Evolutionary conservation across 2,113 vertebrate genomes (phyloP).

Genomic region (Rhinolophus sinicus): DNA sequence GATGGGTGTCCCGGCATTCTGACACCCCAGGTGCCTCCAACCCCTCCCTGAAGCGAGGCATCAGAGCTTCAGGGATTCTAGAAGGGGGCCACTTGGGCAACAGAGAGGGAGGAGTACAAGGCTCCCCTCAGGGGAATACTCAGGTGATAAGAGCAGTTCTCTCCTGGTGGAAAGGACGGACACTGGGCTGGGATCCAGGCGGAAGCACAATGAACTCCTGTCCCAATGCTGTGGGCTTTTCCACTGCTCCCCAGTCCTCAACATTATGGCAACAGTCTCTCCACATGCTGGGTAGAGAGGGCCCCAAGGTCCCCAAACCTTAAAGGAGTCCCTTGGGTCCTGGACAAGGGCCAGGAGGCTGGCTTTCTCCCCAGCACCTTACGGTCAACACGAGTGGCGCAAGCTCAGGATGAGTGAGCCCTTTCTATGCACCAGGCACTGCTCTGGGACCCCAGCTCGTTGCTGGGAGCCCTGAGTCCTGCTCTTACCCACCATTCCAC

Average conservation of each 20-base stretch:
- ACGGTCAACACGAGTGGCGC: not conserved
- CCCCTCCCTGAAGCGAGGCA: not conserved
- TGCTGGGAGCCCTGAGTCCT: not conserved
- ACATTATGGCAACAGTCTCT: fast-evolving
- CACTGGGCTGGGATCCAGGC: not conserved
- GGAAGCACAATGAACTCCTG: not conserved
- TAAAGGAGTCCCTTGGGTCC: not conserved
- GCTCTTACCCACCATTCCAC: not conserved
- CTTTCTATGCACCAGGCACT: not conserved
- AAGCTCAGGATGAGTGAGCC: not conserved
- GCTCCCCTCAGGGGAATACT: not conserved
- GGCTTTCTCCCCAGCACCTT: not conserved
- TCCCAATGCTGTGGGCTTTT: not conserved
- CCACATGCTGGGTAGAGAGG: not conserved
- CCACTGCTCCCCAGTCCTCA: too few relatives aligned
- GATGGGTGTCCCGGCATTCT: not conserved
- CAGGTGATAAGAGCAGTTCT: too few relatives aligned
- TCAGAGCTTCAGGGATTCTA: not conserved
- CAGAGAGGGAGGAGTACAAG: fast-evolving
- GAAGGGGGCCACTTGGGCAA: not conserved
- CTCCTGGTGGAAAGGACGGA: not conserved
- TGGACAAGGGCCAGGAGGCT: not conserved
- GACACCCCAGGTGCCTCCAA: not conserved
- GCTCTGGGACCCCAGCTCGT: too few relatives aligned
- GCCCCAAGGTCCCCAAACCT: not conserved